Conservation (phyloP, 2,113 vertebrate genomes). For the Silurus meridionalis region DNA sequence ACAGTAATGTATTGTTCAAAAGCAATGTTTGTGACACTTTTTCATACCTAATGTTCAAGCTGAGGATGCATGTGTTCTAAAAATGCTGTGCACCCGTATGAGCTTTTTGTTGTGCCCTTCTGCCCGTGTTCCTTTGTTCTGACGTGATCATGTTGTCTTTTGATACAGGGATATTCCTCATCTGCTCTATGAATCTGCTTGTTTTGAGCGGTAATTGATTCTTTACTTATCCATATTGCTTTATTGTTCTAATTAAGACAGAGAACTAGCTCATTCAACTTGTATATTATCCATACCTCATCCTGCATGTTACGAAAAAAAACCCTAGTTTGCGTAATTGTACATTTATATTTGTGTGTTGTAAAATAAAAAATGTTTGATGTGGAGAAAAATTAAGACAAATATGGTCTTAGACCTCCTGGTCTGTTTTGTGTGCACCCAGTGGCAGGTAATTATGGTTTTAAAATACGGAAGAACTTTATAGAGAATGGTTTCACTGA, state of each 20-base stretch:
- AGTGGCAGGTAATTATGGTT: slow-evolving; percentile 26
- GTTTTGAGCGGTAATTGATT: slow-evolving; percentile 96
- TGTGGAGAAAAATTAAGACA: slow-evolving; percentile 53
- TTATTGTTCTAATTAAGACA: slow-evolving; percentile 82
- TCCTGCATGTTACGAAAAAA: slow-evolving; percentile 82
- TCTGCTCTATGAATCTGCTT: slow-evolving; percentile 94
- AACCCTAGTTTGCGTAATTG: slow-evolving; percentile 79
- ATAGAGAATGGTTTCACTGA: slow-evolving; percentile 29
- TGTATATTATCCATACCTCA: slow-evolving; percentile 76
- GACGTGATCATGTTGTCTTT: slow-evolving; percentile 90
- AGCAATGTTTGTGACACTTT: slow-evolving; percentile 13
- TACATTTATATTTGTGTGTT: slow-evolving; percentile 86
- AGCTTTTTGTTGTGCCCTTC: slow-evolving; percentile 54
- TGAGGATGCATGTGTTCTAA: slow-evolving; percentile 20
- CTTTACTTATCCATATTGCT: slow-evolving; percentile 81
- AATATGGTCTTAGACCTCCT: slow-evolving; percentile 47
- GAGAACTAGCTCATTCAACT: slow-evolving; percentile 48
- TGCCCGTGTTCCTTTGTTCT: slow-evolving; percentile 43
- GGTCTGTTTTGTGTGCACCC: slow-evolving; percentile 44
- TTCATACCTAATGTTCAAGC: background rate
- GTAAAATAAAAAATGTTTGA: slow-evolving; percentile 85
- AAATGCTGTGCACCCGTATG: slow-evolving; percentile 75
- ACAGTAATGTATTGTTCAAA: slow-evolving; percentile 51
- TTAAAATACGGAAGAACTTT: background rate
- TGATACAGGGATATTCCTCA: slow-evolving; percentile 92